Percentiles rank a stretch among this genome's conserved stretches.
Conservation (phyloP, 2,797 vertebrate species). For the Atherinosoma microstoma region DNA sequence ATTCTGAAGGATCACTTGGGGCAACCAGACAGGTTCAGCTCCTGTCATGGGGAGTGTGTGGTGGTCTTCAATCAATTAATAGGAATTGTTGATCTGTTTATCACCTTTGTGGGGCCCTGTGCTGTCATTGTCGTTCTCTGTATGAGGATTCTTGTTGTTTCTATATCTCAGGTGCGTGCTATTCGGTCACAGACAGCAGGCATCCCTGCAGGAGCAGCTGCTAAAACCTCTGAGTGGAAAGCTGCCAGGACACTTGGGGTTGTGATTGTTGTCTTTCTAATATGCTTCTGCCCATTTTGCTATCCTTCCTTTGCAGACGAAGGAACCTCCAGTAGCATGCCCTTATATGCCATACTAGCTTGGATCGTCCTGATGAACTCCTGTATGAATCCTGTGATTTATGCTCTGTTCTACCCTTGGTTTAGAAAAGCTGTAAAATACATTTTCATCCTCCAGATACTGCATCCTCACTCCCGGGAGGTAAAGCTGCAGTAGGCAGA, state of each 20-base stretch:
- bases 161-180: conserved; percentile 35
- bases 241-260: conserved; percentile 65
- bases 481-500: conserved; percentile 23
- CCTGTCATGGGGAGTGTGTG: conserved; percentile 62
- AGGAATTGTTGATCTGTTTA: conserved; percentile 34
- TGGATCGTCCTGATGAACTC: conserved; percentile 67
- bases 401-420: conserved; percentile 72
- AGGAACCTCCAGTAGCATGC: conserved; percentile 17
- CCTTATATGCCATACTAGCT: conserved; percentile 23
- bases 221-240: conserved; percentile 55
- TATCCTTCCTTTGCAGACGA: conserved; percentile 29
- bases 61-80: conserved; percentile 27
- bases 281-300: conserved; percentile 68
- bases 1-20: conserved; percentile 40
- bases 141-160: conserved; percentile 61
- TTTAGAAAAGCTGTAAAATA: conserved; percentile 63
- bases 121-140: conserved; percentile 62
- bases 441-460: conserved; percentile 61
- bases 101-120: conserved; percentile 46
- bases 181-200: neutral
- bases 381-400: conserved; percentile 69
- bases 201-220: neutral
- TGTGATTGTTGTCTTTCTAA: conserved; percentile 58
- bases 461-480: conserved; percentile 37
- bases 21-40: conserved; percentile 25